Percentiles rank a stretch among this genome's conserved stretches.
Conservation (phyloP, 2,888 invertebrate species). For the Ceriagrion tenellum region DNA sequence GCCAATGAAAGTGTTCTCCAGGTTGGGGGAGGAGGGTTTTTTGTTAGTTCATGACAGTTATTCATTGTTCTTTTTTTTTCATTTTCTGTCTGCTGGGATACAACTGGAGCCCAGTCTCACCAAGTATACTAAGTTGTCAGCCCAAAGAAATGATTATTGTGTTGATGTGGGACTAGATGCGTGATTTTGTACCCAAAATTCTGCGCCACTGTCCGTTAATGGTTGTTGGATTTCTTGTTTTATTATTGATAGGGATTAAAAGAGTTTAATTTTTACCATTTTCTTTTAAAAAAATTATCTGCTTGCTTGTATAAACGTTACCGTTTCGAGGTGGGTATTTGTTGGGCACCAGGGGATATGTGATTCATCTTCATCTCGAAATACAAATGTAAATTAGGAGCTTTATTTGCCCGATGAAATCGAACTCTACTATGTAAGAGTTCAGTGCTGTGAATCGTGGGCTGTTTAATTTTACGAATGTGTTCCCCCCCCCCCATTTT, state of each 20-base stretch:
- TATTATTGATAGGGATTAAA: neutral
- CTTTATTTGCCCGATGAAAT: neutral
- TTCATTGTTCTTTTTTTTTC: neutral
- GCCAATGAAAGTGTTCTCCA: neutral
- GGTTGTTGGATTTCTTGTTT: neutral
- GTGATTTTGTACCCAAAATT: neutral
- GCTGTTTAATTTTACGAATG: neutral
- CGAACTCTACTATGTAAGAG: conserved; percentile 46
- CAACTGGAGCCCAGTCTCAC: neutral
- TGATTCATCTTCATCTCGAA: neutral
- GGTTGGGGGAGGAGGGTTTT: neutral
- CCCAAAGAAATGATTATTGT: neutral
- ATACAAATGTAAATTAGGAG: conserved; percentile 21
- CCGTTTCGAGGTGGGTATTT: neutral
- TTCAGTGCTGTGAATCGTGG: conserved; percentile 67
- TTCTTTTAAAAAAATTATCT: neutral
- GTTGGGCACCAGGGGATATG: conserved; percentile 8
- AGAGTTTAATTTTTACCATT: neutral
- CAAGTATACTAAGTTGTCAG: neutral
- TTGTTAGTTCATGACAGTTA: neutral
- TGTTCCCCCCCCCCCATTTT: neutral
- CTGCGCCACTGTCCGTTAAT: neutral
- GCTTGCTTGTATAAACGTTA: conserved; percentile 39
- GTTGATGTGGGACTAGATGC: neutral
- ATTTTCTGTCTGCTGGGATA: neutral